phyloP scores from a whole-genome alignment of 2,797 vertebrate genomes.

The Eulemur albifrons region DNA sequence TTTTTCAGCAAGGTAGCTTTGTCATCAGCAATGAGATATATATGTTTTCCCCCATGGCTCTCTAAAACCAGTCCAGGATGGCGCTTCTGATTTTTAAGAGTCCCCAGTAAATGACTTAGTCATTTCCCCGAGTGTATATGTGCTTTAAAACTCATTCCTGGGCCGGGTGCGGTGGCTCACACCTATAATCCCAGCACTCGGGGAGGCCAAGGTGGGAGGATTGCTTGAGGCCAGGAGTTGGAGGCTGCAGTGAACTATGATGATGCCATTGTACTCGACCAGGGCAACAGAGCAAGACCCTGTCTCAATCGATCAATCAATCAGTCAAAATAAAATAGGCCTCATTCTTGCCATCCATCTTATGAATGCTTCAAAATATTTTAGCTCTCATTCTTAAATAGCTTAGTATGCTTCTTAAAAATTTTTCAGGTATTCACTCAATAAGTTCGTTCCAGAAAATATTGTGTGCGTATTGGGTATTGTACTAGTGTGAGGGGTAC shows the following conservation, averaged over 20 bases:
- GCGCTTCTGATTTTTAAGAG: not conserved
- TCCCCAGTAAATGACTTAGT: too few relatives aligned
- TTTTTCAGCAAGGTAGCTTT: not conserved
- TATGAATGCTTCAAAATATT: accelerated
- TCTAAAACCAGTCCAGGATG: not conserved
- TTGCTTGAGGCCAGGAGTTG: too few relatives aligned
- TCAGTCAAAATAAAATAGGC: too few relatives aligned
- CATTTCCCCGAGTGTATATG: accelerated
- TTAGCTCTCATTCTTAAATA: not conserved
- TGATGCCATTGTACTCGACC: too few relatives aligned
- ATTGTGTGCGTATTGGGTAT: accelerated
- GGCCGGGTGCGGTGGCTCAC: accelerated
- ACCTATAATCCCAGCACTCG: too few relatives aligned
- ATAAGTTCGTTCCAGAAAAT: not conserved
- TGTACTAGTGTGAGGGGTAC: not conserved
- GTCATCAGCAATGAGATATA: not conserved
- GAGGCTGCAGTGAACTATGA: too few relatives aligned
- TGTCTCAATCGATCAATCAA: too few relatives aligned
- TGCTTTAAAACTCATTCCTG: not conserved
- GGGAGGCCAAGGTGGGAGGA: too few relatives aligned
- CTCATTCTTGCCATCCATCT: too few relatives aligned
- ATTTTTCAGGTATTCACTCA: not conserved
- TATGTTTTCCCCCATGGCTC: not conserved
- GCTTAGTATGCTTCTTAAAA: not conserved
- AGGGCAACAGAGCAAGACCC: too few relatives aligned